Conservation (phyloP, 2,113 vertebrate species). For the Proteles cristata region DNA sequence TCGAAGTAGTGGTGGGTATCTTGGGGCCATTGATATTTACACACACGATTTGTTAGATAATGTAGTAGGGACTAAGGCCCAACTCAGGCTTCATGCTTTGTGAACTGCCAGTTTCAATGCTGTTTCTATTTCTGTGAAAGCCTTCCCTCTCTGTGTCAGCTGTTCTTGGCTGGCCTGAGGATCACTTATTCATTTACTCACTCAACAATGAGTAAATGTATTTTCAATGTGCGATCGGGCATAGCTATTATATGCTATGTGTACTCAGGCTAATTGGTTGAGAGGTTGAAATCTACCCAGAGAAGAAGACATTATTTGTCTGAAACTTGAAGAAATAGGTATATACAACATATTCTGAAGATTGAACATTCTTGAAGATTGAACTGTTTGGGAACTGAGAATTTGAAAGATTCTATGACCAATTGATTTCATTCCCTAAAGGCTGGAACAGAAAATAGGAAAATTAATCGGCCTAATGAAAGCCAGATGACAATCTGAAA, state of each 20-base stretch:
- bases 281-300: background rate
- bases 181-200: background rate
- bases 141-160: background rate
- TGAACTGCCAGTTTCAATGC: background rate
- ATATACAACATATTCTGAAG: no score
- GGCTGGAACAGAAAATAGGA: background rate
- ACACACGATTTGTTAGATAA: slow-evolving; percentile 28
- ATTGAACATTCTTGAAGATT: background rate
- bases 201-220: background rate
- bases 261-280: background rate
- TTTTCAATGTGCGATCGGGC: background rate
- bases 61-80: background rate
- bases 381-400: slow-evolving; percentile 1
- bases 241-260: background rate
- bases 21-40: background rate
- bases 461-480: slow-evolving; percentile 22
- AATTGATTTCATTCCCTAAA: background rate
- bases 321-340: slow-evolving; percentile 26
- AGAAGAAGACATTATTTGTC: slow-evolving; percentile 42
- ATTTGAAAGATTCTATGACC: background rate
- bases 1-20: background rate
- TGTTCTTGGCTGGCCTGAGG: background rate
- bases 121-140: background rate
- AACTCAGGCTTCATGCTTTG: background rate
- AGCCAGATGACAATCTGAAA: background rate